Conservation (phyloP, 2,113 vertebrate species). For the Nannospalax galili region DNA sequence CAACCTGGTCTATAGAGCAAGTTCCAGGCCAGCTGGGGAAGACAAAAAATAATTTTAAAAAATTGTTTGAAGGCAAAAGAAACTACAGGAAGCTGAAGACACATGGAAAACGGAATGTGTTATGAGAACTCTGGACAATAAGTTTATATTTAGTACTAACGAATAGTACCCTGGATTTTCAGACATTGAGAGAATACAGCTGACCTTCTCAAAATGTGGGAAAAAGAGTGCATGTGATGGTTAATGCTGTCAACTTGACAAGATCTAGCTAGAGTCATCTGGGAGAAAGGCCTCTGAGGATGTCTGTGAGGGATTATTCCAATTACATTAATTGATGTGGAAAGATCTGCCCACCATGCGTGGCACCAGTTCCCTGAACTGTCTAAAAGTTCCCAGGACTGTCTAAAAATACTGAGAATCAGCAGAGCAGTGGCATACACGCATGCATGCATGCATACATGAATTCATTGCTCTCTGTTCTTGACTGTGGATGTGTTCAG, state of each 20-base stretch:
- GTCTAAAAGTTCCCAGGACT: background rate
- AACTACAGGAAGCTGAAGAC: background rate
- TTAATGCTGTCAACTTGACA: background rate
- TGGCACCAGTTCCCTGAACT: background rate
- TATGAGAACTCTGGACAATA: background rate
- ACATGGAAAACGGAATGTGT: background rate
- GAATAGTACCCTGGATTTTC: background rate
- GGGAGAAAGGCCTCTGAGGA: background rate
- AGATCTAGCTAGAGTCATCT: background rate
- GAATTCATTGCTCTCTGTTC: background rate
- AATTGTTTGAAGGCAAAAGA: background rate
- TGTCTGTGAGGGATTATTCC: background rate
- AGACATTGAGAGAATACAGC: background rate
- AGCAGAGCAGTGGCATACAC: background rate
- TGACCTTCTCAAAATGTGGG: background rate
- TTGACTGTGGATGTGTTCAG: background rate
- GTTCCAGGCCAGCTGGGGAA: too few species aligned
- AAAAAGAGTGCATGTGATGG: background rate
- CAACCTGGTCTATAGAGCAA: too few species aligned
- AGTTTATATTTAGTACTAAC: background rate
- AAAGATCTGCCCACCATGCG: too few species aligned
- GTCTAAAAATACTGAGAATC: background rate
- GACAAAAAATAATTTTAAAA: too few species aligned
- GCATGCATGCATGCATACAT: background rate
- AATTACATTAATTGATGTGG: background rate